A percentile compares a stretch with the other conserved stretches of the same genome.
phyloP scores from a whole-genome alignment of 2,888 invertebrate species.

The Tenthredo livida region DNA sequence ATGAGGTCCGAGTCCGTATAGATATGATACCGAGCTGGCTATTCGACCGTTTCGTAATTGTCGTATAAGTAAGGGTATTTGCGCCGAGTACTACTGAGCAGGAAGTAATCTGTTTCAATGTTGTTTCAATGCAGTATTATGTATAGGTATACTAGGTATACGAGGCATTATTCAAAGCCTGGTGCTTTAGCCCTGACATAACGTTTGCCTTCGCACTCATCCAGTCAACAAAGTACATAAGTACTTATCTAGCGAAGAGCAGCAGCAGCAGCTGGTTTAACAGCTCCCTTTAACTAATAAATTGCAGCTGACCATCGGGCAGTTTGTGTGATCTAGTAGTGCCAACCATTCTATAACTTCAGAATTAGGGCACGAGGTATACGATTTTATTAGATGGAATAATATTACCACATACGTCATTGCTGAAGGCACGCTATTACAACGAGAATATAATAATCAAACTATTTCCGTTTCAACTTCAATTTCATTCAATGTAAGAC shows the following conservation, averaged over 20 bases:
- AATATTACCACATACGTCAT: not conserved
- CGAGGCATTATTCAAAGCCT: not conserved
- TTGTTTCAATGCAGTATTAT: constrained; percentile 54
- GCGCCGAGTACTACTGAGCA: constrained; percentile 65
- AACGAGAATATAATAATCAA: not conserved
- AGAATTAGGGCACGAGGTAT: constrained; percentile 23
- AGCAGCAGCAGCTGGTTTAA: not conserved
- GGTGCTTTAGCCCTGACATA: not conserved
- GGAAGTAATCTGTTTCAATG: constrained; percentile 75
- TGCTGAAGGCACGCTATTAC: not conserved
- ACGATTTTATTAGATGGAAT: not conserved
- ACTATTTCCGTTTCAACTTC: not conserved
- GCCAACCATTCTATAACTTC: not conserved
- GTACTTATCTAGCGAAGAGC: constrained; percentile 54
- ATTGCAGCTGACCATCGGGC: constrained; percentile 23
- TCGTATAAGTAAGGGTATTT: constrained; percentile 58
- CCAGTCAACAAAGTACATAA: not conserved
- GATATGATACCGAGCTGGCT: too few species aligned
- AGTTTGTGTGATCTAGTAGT: not conserved
- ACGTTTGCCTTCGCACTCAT: constrained; percentile 7
- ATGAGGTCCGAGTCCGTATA: not conserved
- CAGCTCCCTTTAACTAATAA: constrained; percentile 42
- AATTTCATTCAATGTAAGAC: not conserved
- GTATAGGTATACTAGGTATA: not conserved
- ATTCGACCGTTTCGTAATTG: constrained; percentile 39